Evolutionary conservation across 2,888 invertebrate genomes (phyloP).

Genomic region (Pediacus dermestoides): DNA sequence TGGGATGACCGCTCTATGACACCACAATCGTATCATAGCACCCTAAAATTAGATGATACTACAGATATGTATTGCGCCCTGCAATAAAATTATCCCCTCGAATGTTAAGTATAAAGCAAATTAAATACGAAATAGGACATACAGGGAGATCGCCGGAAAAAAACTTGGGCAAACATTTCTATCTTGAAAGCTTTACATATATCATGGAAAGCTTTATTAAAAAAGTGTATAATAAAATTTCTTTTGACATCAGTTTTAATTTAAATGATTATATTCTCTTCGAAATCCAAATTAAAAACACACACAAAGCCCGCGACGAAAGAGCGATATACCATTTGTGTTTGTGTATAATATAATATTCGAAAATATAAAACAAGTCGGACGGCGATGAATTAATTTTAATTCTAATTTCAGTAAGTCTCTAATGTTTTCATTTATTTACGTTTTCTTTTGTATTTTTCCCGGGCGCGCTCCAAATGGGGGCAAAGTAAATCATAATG

Average conservation of each 20-base stretch:
- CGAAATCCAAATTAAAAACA: slow-evolving; percentile 36
- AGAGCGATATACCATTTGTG: slow-evolving; percentile 4
- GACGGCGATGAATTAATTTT: slow-evolving; percentile 36
- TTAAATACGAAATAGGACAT: not conserved
- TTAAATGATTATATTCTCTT: slow-evolving; percentile 27
- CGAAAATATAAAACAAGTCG: slow-evolving; percentile 10
- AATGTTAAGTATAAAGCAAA: no score
- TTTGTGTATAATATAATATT: slow-evolving; percentile 1
- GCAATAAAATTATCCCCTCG: no score
- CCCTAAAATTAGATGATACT: no score
- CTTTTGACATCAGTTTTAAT: slow-evolving; percentile 32
- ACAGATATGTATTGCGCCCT: no score
- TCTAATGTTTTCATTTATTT: slow-evolving; percentile 32
- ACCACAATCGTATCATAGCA: slow-evolving; percentile 20
- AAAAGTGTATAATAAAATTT: slow-evolving; percentile 17
- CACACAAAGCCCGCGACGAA: slow-evolving; percentile 28
- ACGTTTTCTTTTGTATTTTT: slow-evolving; percentile 36
- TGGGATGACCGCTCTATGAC: slow-evolving; percentile 17
- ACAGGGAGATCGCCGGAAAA: slow-evolving; percentile 1
- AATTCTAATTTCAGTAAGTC: slow-evolving; percentile 39
- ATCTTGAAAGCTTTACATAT: slow-evolving; percentile 15
- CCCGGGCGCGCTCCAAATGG: slow-evolving; percentile 27
- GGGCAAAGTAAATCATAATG: slow-evolving; percentile 39
- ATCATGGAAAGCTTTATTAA: slow-evolving; percentile 17
- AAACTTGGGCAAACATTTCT: slow-evolving; percentile 14